Conservation (phyloP, 2,113 vertebrate species). For the Enhydra lutris region DNA sequence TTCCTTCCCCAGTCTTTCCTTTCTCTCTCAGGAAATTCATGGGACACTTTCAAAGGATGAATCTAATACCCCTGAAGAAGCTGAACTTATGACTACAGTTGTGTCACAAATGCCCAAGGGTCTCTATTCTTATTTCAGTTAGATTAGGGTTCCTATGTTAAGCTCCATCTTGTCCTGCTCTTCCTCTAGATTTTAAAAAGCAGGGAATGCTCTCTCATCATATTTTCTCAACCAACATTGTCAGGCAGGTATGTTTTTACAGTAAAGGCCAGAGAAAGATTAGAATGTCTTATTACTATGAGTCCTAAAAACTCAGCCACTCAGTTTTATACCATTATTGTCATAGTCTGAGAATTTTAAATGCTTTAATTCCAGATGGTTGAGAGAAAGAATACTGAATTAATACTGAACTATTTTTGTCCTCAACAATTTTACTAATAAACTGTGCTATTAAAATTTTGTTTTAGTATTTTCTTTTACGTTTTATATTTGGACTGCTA, state of each 20-base stretch:
- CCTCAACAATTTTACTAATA: neutral
- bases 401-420: neutral
- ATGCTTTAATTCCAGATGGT: neutral
- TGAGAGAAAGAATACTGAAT: neutral
- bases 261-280: neutral
- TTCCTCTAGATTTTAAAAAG: neutral
- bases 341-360: slow-evolving; percentile 27
- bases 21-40: neutral
- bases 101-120: rapidly evolving
- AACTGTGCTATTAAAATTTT: slow-evolving; percentile 16
- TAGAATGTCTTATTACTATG: neutral
- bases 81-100: rapidly evolving
- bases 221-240: neutral
- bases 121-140: neutral
- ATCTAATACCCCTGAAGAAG: neutral
- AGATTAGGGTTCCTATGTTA: neutral
- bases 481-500: neutral
- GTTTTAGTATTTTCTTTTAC: neutral
- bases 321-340: neutral
- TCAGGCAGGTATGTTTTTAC: neutral
- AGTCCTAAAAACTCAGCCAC: neutral
- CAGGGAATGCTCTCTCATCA: neutral
- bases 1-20: neutral
- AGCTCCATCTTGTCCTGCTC: rapidly evolving
- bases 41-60: neutral